These are phyloP conservation scores for Melanaphis sacchari DNA, from an alignment of 1,140 invertebrate genomes.

Conservation along the genomic window DNA sequence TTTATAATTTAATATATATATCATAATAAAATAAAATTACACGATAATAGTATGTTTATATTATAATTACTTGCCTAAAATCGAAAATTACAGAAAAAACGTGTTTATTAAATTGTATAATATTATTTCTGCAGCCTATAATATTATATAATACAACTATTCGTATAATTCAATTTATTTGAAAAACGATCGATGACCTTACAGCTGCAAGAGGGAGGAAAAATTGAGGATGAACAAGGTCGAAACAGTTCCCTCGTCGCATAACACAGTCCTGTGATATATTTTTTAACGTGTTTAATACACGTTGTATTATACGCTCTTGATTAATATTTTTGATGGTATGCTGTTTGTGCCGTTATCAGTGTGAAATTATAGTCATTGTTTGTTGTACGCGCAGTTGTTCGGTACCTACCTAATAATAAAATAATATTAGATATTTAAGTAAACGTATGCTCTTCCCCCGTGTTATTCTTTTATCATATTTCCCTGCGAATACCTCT, in stretches of 20 bases:
- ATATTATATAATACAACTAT: background rate
- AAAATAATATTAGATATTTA: background rate
- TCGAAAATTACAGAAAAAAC: background rate
- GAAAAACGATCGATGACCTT: background rate
- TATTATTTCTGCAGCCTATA: background rate
- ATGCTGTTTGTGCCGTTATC: background rate
- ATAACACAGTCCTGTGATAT: background rate
- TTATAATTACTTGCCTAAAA: too few species aligned
- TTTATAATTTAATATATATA: too few species aligned
- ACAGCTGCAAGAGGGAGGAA: background rate
- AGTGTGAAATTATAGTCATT: background rate
- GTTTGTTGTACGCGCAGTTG: background rate
- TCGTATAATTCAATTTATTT: background rate
- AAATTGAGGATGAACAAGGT: background rate
- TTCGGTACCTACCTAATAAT: background rate
- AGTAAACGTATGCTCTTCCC: background rate
- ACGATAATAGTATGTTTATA: too few species aligned
- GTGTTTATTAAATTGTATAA: background rate
- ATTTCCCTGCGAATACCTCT: background rate
- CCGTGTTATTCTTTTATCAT: background rate
- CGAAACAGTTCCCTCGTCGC: background rate
- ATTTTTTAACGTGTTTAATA: background rate
- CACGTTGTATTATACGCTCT: background rate
- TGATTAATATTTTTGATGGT: conserved; percentile 4
- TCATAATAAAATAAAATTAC: too few species aligned